phyloP scores from a whole-genome alignment of 2,888 invertebrate species.

The Nephrotoma appendiculata region DNA sequence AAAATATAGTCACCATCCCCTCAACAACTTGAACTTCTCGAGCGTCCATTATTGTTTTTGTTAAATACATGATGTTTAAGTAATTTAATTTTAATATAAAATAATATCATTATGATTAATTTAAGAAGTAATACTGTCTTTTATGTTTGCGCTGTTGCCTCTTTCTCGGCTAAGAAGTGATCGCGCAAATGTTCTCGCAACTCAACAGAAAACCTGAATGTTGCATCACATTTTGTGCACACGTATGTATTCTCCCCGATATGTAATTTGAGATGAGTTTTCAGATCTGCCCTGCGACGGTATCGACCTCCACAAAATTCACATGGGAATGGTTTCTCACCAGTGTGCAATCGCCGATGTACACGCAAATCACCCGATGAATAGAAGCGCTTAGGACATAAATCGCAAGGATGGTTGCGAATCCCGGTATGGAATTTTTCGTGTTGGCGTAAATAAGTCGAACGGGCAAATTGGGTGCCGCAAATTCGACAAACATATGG shows the following conservation, averaged over 20 bases:
- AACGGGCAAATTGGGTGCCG: not conserved
- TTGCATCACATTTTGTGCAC: not conserved
- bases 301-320: not conserved
- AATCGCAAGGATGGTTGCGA: not conserved
- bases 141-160: not conserved
- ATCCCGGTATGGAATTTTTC: not conserved
- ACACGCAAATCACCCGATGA: not conserved
- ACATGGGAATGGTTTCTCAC: not conserved
- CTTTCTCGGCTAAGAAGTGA: not conserved
- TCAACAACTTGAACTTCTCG: not conserved
- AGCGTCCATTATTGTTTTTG: not conserved
- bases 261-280: not conserved
- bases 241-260: not conserved
- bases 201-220: not conserved
- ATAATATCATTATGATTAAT: not conserved
- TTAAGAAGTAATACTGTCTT: not conserved
- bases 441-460: not conserved
- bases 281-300: not conserved
- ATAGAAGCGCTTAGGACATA: not conserved
- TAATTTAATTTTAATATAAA: not conserved
- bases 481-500: not conserved
- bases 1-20: not conserved
- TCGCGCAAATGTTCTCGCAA: not conserved
- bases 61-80: not conserved
- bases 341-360: not conserved